A percentile compares a stretch with the other conserved stretches of the same genome.
phyloP scores from a whole-genome alignment of 2,797 vertebrate genomes.

The Brachyrhaphis roseni region DNA sequence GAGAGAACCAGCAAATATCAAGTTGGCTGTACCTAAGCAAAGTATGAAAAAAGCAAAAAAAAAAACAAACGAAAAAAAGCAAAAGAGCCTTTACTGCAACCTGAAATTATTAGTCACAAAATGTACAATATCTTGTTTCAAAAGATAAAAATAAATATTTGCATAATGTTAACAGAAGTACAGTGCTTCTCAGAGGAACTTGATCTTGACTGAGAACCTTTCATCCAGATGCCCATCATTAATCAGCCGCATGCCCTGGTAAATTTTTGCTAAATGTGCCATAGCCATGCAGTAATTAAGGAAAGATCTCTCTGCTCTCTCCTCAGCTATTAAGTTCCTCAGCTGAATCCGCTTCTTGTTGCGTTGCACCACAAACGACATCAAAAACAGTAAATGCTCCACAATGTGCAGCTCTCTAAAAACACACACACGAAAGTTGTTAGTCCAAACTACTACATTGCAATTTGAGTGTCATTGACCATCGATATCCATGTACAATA shows the following conservation, averaged over 20 bases:
- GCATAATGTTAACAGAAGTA: background rate
- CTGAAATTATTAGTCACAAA: background rate
- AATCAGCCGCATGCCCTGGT: slow-evolving; percentile 71
- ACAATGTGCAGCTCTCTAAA: slow-evolving; percentile 62
- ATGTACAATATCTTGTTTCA: slow-evolving; percentile 7
- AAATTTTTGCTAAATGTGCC: slow-evolving; percentile 81
- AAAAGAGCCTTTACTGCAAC: background rate
- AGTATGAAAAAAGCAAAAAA: background rate
- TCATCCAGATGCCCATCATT: slow-evolving; percentile 54
- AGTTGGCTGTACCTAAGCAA: slow-evolving; percentile 84
- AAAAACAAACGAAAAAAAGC: too few relatives aligned
- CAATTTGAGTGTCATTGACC: background rate
- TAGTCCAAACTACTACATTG: background rate
- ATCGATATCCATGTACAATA: slow-evolving; percentile 19
- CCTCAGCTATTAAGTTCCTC: slow-evolving; percentile 79
- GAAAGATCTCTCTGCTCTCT: slow-evolving; percentile 87
- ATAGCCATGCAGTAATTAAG: slow-evolving; percentile 85
- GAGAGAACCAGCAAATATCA: slow-evolving; percentile 85
- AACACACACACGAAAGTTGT: slow-evolving; percentile 1
- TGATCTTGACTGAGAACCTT: slow-evolving; percentile 76
- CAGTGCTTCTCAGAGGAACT: background rate
- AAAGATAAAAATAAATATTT: background rate
- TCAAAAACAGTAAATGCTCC: slow-evolving; percentile 66
- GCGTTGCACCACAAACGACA: slow-evolving; percentile 70
- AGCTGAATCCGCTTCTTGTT: slow-evolving; percentile 73